These are phyloP conservation scores for Catotricha subobsoleta DNA, from an alignment of 2,888 invertebrate genomes.

Conservation along the genomic window DNA sequence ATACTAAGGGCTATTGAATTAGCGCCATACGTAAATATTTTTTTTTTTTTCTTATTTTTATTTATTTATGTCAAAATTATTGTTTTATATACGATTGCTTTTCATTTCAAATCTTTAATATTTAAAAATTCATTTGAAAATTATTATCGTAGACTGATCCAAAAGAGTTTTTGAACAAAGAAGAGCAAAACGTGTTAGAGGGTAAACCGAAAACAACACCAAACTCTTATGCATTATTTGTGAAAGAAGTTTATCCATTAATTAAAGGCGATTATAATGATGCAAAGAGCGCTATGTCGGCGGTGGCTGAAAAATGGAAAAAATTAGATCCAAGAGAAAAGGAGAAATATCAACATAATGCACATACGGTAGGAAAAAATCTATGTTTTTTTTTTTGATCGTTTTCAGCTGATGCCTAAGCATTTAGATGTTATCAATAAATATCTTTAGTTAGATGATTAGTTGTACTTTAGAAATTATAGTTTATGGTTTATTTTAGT, in stretches of 20 bases:
- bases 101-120: not conserved
- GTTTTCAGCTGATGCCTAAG: not conserved
- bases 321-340: not conserved
- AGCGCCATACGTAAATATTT: not conserved
- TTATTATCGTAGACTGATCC: too few species aligned
- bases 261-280: not conserved
- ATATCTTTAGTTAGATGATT: too few species aligned
- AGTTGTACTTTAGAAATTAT: too few species aligned
- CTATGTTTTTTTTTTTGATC: too few species aligned
- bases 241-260: not conserved
- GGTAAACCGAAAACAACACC: not conserved
- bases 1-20: not conserved
- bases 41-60: not conserved
- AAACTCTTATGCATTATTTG: not conserved
- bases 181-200: not conserved
- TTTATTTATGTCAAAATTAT: too few species aligned
- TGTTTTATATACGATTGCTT: not conserved
- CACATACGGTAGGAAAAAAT: too few species aligned
- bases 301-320: not conserved
- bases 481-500: too few species aligned
- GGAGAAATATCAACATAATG: too few species aligned
- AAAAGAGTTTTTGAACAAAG: not conserved
- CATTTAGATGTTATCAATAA: not conserved
- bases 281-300: not conserved
- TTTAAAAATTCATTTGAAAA: too few species aligned